Evolutionary conservation across 2,888 invertebrate genomes (phyloP), one percentile per base, ranked within the genome.

Genomic region (Teinopalpus imperialis): DNA sequence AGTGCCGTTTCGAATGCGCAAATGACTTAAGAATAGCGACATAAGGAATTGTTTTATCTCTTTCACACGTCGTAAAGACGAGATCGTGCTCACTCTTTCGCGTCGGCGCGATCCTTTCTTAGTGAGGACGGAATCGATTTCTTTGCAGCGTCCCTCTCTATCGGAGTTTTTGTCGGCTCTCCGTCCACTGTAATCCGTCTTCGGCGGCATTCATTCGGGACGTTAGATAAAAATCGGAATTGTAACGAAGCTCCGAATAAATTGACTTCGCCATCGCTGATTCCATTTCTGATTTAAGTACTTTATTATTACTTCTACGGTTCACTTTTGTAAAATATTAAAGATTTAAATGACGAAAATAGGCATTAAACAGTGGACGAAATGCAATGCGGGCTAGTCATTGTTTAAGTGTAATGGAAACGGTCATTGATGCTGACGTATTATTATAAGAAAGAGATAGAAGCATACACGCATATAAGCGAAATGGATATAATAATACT

Each of bases 31-130:
- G 86, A 85, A 87, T 79, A 82, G 86, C 78, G 77, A 83, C 86
- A 78, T 86, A 86, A 87, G 85, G 86, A 86, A 86, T 81, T 81
- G 79, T 78, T 83, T 79, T 83, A 83, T 85, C 88, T 87, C 88
- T 79, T 81, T 87, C 83, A 71, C 85, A 81, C 86, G 74, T 85
- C 78, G 73, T 85, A 78, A 86, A 82, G 77, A 81, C 73, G 66
- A 49, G 61, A 70, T 85, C 68, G 69, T 66, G 71, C 73, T 67
- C 63, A 63, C 85, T 82, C 81, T 63, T 73, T 87, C 74, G 65
- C 55, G 16, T 40, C 56, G 58, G 60, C 59, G 65, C 74, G 73
- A 71, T 76, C 77, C 80, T 79, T 80, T 74, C 78, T 69, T 69
- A 62, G 67, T 69, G 74, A 76, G 73, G 80, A 79, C 79, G 82